Evolutionary conservation across 37 sponge, comb jelly and placozoan genomes (phyloP).

Genomic region (Oopsacas minuta): DNA sequence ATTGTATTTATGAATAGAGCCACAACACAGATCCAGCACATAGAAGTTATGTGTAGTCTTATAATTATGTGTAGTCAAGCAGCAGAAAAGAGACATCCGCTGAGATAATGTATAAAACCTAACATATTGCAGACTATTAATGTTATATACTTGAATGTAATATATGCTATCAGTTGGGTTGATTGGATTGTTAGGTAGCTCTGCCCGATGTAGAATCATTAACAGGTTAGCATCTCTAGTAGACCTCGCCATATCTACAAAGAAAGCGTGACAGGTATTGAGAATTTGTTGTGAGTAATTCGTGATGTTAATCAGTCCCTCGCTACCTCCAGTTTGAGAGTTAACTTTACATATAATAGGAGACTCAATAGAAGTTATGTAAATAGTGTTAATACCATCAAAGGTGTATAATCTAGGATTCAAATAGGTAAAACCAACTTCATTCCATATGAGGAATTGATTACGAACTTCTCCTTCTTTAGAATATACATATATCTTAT

Average conservation of each 20-base stretch:
- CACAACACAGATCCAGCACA: neutral
- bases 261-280: neutral
- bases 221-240: neutral
- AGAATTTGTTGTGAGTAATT: neutral
- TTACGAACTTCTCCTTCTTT: neutral
- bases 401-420: neutral
- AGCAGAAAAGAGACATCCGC: neutral
- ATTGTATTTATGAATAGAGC: neutral
- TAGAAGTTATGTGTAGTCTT: too few relatives aligned
- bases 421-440: neutral
- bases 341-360: neutral
- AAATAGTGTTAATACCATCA: neutral
- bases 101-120: neutral
- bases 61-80: neutral
- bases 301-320: neutral
- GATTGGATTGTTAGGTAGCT: neutral
- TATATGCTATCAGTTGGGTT: neutral
- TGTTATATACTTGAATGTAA: neutral
- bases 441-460: neutral
- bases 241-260: neutral
- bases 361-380: neutral
- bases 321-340: neutral
- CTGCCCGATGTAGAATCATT: neutral
- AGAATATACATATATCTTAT: neutral
- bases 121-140: neutral